These are phyloP conservation scores for Tenualosa ilisha DNA, from an alignment of 2,797 vertebrate species.

Conservation along the genomic window DNA sequence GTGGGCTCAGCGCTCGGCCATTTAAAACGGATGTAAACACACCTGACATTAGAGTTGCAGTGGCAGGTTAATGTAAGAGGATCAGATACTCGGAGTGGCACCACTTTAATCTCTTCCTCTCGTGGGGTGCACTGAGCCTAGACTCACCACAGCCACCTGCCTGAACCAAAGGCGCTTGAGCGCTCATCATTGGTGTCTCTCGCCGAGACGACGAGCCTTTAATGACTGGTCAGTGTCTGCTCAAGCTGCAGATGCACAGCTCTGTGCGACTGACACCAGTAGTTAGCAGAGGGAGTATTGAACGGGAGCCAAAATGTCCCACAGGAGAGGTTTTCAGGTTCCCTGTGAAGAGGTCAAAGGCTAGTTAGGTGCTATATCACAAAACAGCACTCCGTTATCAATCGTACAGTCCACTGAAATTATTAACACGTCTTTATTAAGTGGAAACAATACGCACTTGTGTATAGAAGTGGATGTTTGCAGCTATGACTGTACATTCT, in stretches of 20 bases:
- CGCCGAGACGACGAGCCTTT: not conserved
- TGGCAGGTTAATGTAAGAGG: constrained; percentile 57
- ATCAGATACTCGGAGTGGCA: constrained; percentile 46
- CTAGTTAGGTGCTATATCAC: not conserved
- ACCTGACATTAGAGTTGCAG: constrained; percentile 30
- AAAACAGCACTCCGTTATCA: not conserved
- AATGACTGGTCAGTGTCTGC: constrained; percentile 1
- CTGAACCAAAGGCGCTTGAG: not conserved
- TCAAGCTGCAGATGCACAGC: not conserved
- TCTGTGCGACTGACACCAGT: not conserved
- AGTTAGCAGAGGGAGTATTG: not conserved
- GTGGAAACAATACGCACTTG: not conserved
- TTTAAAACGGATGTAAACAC: constrained; percentile 54
- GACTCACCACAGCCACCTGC: constrained; percentile 37
- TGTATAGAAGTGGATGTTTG: too few relatives aligned
- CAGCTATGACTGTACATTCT: too few relatives aligned
- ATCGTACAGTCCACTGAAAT: not conserved
- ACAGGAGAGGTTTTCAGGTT: not conserved
- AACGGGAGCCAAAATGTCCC: not conserved
- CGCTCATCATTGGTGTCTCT: not conserved
- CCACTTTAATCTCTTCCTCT: constrained; percentile 53
- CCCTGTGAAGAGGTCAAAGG: not conserved
- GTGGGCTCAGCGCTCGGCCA: not conserved
- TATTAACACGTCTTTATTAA: not conserved
- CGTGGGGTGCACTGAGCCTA: constrained; percentile 47